Base-by-base conservation (phyloP, 2,888 invertebrate genomes). In the Neelides folsomi region DNA sequence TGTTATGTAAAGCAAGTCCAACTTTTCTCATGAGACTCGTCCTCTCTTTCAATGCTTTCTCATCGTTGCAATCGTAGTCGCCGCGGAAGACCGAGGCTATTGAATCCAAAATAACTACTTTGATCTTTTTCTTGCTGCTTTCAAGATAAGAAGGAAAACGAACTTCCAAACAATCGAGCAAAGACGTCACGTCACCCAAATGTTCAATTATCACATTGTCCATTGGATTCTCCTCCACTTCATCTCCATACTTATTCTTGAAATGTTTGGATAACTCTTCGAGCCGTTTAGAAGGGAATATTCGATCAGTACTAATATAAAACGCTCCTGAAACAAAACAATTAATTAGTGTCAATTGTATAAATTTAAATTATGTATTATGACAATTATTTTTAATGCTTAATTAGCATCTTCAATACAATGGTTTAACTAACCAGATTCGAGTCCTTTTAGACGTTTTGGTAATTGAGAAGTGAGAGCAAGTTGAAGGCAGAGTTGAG, bases 271-370 rank as follows among this genome's bases (percentile, higher is more conserved):
- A 18, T 34, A 64, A 12, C 51, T 63, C 57, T 2, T 45, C 70
- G 12, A 85, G 70, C 38, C 86, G 72, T 66, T 76, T 78, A 0
- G 78, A 77, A n/a, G 85, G 83, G 69, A 85, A 87, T 47, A 72
- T 70, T 68, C 82, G 81, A 73, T 87, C 86, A 1, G 87, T 87
- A 65, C 81, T 82, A 62, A 87, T 80, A 65, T 82, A 86, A 13
- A 82, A 76, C 47, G 78, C 78, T 18, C 74, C 77, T 75, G 59
- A 35, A 59, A 53, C 36, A 55, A 55, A 47, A 40, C 52, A 49
- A 53, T 19, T 40, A 45, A 44, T 41, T n/a, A 41, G 40, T 20
- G 19, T 40, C 13, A 20, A 18, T 8, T 27, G 3, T 15, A 10
- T n/a, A 8, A 36, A 38, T n/a, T n/a, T n/a, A n/a, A n/a, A n/a